Percentiles rank a stretch among this genome's conserved stretches.
Conservation (phyloP, 2,888 invertebrate genomes). For the Embidobia sp. region DNA sequence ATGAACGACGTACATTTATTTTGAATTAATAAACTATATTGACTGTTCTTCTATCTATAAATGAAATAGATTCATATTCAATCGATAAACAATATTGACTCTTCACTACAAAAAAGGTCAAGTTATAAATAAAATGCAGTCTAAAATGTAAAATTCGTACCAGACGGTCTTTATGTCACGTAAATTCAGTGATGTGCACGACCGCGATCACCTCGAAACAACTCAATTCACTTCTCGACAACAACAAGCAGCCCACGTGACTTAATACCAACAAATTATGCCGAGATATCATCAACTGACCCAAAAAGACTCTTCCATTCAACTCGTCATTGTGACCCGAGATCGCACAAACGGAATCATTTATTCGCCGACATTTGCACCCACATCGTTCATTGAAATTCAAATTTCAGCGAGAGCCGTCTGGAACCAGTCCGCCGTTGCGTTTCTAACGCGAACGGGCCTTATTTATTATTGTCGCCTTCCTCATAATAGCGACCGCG, state of each 20-base stretch:
- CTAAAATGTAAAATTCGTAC: no score
- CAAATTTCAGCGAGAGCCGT: constrained; percentile 73
- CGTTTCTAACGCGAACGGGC: constrained; percentile 38
- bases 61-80: no score
- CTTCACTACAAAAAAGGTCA: no score
- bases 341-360: constrained; percentile 21
- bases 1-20: no score
- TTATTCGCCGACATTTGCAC: constrained; percentile 75
- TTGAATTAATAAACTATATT: no score
- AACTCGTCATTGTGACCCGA: constrained; percentile 12
- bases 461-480: constrained; percentile 51
- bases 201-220: no score
- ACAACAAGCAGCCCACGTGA: neutral
- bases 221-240: no score
- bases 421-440: constrained; percentile 5
- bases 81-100: no score
- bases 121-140: no score
- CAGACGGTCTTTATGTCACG: no score
- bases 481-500: constrained; percentile 76
- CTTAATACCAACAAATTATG: constrained; percentile 12
- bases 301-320: constrained; percentile 8
- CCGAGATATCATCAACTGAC: constrained; percentile 20
- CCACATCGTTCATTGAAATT: constrained; percentile 80
- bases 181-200: no score
- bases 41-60: no score